A percentile compares a stretch with the other conserved stretches of the same genome.
Evolutionary conservation across 2,797 vertebrate genomes (phyloP).

Genomic region (Sternotherus odoratus): DNA sequence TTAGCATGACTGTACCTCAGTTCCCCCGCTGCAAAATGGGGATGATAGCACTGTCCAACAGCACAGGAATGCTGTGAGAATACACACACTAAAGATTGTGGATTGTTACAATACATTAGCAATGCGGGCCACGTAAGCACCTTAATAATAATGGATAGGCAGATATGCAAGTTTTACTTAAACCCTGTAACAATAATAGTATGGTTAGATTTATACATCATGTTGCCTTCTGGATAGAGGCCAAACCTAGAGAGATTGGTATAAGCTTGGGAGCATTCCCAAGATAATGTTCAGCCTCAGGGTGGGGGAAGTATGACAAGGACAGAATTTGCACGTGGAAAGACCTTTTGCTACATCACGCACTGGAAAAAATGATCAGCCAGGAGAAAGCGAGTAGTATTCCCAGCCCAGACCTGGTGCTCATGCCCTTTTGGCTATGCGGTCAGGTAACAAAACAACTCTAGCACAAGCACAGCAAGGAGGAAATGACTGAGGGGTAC

Average conservation of each 20-base stretch:
- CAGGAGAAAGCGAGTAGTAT: not conserved
- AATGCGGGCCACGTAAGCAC: not conserved
- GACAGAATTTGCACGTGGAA: not conserved
- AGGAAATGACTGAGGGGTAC: not conserved
- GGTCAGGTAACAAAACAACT: not conserved
- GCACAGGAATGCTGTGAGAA: not conserved
- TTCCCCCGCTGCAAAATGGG: no score
- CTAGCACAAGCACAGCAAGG: not conserved
- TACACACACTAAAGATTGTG: not conserved
- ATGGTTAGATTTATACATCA: not conserved
- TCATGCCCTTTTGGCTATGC: not conserved
- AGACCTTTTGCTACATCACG: not conserved
- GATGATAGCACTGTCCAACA: no score
- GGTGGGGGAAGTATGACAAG: not conserved
- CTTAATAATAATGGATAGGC: not conserved
- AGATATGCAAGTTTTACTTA: not conserved
- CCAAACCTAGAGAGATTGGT: not conserved
- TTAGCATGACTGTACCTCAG: no score
- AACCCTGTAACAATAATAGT: not conserved
- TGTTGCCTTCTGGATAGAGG: not conserved
- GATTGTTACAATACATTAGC: not conserved
- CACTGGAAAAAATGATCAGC: not conserved
- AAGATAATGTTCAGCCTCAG: not conserved
- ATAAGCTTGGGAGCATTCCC: not conserved
- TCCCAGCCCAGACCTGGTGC: not conserved